Evolutionary conservation across 2,888 invertebrate genomes (phyloP), one percentile per base, ranked within the genome.

Genomic region (Chrysolina oricalcia): DNA sequence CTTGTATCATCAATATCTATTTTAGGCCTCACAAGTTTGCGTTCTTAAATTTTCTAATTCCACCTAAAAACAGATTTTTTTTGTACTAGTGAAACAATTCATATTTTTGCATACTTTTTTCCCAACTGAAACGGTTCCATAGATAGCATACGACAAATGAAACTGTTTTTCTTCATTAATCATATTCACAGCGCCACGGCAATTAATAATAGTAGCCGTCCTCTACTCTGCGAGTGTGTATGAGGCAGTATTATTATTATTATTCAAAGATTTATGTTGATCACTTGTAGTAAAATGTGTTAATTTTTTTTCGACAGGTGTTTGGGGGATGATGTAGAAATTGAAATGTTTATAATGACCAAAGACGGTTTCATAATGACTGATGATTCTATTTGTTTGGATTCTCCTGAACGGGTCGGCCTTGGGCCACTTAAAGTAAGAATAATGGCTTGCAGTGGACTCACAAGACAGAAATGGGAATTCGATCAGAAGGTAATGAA

Each of bases 321-420:
- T 86, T 91, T 92, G 50, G 85, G 86, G 23, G 90, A 92, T 40
- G 87, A 91, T 13, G 90, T 91, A 82, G 89, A 93, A 70, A 91
- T 93, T 70, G 94, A 95, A 86, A 91, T 95, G 89, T 90, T 95
- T 81, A 93, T 95, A 3, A 93, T 93, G 88, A 93, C 93, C 0
- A 90, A 90, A 43, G 92, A 92, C 43, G 94, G 94, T 0, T 91
- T 90, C 76, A 89, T 97, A 68, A 96, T 96, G 95, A 95, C 94
- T 0, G 96, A 97, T 85, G 97, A 97, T 86, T 95, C 95, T 9
- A 90, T 97, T 6, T 97, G 97, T 83, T 89, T 97, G 73, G 96
- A 97, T 84, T 93, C 93, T 23, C 92, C 93, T 0, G 91, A 91
- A 76, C 88, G 87, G 73, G 85, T 86, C 62, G 86, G 86, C 10